These are phyloP conservation scores for Sminthurinus signatus DNA, from an alignment of 1,140 invertebrate genomes.

Conservation along the genomic window DNA sequence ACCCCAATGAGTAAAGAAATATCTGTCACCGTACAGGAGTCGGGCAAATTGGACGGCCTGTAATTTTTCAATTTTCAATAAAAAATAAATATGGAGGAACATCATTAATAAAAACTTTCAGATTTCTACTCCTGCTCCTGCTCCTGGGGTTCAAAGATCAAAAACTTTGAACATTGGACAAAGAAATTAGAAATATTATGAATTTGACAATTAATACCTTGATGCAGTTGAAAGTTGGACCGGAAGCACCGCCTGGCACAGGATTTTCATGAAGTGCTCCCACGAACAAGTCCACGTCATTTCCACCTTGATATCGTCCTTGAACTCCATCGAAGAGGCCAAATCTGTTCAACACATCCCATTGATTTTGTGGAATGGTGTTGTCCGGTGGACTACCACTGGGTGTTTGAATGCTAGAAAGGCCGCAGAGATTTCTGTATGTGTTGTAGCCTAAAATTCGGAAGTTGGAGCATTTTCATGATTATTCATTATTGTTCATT, in stretches of 20 bases:
- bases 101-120: too few species aligned
- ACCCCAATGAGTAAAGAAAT: constrained; percentile 44
- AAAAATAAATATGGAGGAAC: too few species aligned
- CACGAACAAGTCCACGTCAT: constrained; percentile 78
- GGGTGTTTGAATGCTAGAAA: constrained; percentile 36
- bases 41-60: constrained; percentile 44
- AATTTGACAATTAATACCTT: constrained; percentile 47
- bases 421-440: constrained; percentile 52
- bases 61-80: too few species aligned
- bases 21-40: constrained; percentile 44
- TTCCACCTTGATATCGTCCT: too few species aligned
- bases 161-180: too few species aligned
- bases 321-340: too few species aligned
- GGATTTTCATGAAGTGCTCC: constrained; percentile 71
- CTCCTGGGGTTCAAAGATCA: too few species aligned
- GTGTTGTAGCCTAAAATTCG: constrained; percentile 52
- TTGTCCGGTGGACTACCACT: background rate
- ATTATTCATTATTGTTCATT: too few species aligned
- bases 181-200: too few species aligned
- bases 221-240: constrained; percentile 79
- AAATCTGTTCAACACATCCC: constrained; percentile 4
- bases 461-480: too few species aligned
- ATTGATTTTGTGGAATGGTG: background rate
- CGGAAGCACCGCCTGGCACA: constrained; percentile 60
- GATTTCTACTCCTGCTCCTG: too few species aligned